Evolutionary conservation across 2,888 invertebrate genomes (phyloP), one percentile per base, ranked within the genome.

Genomic region (Tromatobia lineatoria): DNA sequence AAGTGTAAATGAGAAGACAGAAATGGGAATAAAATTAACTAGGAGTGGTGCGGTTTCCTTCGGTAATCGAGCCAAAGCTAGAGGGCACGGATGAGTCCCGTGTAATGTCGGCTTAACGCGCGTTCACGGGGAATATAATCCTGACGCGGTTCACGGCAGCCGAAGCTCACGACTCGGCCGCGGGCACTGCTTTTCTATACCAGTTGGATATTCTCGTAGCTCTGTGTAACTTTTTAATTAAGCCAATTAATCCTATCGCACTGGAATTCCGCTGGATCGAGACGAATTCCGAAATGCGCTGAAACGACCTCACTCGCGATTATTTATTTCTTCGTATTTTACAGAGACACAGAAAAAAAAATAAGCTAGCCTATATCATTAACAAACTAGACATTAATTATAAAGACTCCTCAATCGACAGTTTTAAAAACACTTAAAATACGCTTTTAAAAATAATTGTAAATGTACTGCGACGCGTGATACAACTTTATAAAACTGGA

Each of bases 161-260:
- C 73, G 67, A 52, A 70, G 61, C 59, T 57, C 52, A 61, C 61
- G 47, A 18, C 66, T 45, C 54, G 47, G 45, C 52, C 45, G 20
- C 45, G 66, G 78, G 52, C 74, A 52, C 42, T 23, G 13, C 57
- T 54, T 18, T 18, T 57, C 50, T 73, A 34, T 59, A 45, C 29
- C 45, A 20, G 23, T 18, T 50, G 67, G 76, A 45, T 67, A 73
- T 80, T 64, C 77, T 42, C 29, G 54, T 50, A 71, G 77, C 69
- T 20, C 69, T 71, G 85, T 61, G 20, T 70, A 87, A 87, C 86
- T 87, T 87, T 87, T 87, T 87, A 86, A 87, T 87, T 87, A 85
- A 87, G 86, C 86, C 87, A 87, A 86, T 87, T 85, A 87, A 87
- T 87, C 82, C 69, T 47, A 45, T 45, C 67, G 57, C 75, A 59